Evolutionary conservation across 1,140 invertebrate species (phyloP), one percentile per base, ranked within the genome.

Genomic region (Bombus breviceps): DNA sequence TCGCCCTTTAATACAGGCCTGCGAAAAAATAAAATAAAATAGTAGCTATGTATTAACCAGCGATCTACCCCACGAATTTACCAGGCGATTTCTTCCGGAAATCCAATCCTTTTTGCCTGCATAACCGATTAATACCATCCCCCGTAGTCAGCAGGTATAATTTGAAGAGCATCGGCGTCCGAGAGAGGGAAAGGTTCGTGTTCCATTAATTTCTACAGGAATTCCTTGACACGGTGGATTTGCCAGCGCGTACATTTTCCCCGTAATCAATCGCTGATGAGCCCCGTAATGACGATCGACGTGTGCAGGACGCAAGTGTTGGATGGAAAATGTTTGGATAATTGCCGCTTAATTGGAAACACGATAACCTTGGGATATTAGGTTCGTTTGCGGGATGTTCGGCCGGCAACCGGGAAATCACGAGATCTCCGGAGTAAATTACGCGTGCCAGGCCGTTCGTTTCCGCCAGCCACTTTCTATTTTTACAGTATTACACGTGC

Each of bases 301-400:
- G 71, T 4, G 15, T n/a, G 76, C 28, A 28, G 25, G 34, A 22
- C 25, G 37, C 41, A 83, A 83, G 82, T 79, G 82, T 84, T 59
- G 37, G 37, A 18, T 10, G 39, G 82, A 79, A 79, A 84, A 79
- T 78, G 47, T 71, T 84, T 28, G 75, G 47, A 84, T 84, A 84
- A 84, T 80, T 72, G 68, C 22, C 76, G 83, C 68, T 84, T 79
- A 84, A 84, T 84, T 84, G 83, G 83, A 79, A 84, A 84, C 83
- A 59, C 66, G 76, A 84, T 80, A 79, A 84, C 76, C 53, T 84
- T 72, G 32, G 76, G 39, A 47, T 79, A 84, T 84, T 84, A 80
- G 83, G 83, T 84, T 84, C 83, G 68, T 80, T 84, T 72, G 76
- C 28, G 41, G 41, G 41, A 47, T 74, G 15, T 22, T 43, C 28